These are phyloP conservation scores for Luscinia megarhynchos DNA, from an alignment of 2,797 vertebrate genomes.

Conservation along the genomic window DNA sequence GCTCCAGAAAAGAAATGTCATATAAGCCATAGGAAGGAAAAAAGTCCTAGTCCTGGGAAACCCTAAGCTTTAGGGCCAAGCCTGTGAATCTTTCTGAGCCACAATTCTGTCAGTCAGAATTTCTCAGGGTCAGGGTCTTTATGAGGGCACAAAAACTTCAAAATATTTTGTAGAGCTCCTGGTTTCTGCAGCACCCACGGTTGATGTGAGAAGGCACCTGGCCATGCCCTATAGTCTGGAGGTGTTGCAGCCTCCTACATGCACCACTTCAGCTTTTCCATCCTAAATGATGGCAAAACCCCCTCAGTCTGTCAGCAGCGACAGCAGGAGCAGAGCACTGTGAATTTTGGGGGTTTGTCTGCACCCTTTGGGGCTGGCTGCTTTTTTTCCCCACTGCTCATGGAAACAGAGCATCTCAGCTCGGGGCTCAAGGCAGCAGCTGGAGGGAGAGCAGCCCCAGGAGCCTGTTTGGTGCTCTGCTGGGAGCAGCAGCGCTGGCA, in stretches of 20 bases:
- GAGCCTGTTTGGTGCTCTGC: background rate
- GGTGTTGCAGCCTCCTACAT: background rate
- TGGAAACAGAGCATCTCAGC: background rate
- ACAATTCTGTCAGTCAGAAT: background rate
- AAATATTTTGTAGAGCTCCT: background rate
- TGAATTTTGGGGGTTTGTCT: background rate
- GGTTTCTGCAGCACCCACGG: background rate
- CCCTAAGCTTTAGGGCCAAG: background rate
- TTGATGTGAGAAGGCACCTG: fast-evolving
- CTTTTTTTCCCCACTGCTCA: background rate
- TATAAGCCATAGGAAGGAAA: background rate
- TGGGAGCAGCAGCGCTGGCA: background rate
- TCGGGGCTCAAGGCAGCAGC: background rate
- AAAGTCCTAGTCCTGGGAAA: background rate
- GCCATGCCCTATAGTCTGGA: background rate
- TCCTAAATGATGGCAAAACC: background rate
- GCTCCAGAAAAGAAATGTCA: slow-evolving; percentile 3
- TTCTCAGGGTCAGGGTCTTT: background rate
- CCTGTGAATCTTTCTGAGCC: background rate
- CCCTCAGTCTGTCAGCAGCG: background rate
- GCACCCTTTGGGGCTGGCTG: background rate
- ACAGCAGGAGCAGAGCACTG: background rate
- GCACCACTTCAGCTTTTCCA: background rate
- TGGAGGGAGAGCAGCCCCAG: background rate
- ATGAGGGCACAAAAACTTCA: background rate